Evolutionary conservation across 2,113 vertebrate species (phyloP).

Genomic region (Ophiodon elongatus): DNA sequence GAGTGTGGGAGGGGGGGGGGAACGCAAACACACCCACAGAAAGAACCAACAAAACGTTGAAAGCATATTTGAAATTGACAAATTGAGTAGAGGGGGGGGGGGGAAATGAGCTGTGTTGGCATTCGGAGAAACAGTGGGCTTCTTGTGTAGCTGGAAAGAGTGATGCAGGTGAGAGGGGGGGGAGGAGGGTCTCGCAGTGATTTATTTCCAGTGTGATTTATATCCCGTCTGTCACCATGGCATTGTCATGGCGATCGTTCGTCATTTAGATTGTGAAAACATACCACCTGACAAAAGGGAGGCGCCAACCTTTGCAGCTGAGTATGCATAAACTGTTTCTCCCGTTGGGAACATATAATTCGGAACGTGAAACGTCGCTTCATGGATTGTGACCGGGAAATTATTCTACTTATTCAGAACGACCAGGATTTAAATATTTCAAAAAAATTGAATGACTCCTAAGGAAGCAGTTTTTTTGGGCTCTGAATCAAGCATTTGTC

Average conservation of each 20-base stretch:
- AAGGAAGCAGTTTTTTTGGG: constrained; percentile 24
- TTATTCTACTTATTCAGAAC: constrained; percentile 23
- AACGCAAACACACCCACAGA: constrained; percentile 52
- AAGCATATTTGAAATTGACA: constrained; percentile 71
- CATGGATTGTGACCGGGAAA: constrained; percentile 27
- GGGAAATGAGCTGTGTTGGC: constrained; percentile 48
- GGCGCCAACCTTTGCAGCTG: constrained; percentile 50
- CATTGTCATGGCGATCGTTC: constrained; percentile 66
- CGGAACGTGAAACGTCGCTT: neutral
- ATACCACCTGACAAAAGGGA: constrained; percentile 56
- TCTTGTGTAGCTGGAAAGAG: constrained; percentile 63
- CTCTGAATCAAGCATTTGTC: constrained; percentile 26
- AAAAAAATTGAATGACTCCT: constrained; percentile 22
- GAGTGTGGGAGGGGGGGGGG: neutral
- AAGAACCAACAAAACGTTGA: constrained; percentile 58
- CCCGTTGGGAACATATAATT: constrained; percentile 23
- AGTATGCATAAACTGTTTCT: constrained; percentile 23
- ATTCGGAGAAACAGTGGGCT: constrained; percentile 56
- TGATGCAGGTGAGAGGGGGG: constrained; percentile 61
- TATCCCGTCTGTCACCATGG: constrained; percentile 56
- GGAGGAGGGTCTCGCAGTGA: constrained; percentile 47
- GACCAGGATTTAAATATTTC: constrained; percentile 25
- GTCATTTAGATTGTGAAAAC: constrained; percentile 63
- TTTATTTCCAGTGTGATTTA: constrained; percentile 67
- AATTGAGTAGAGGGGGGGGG: constrained; percentile 42